Percentiles rank a stretch among this genome's conserved stretches.
Evolutionary conservation across 2,888 invertebrate species (phyloP).

Genomic region (Creontiades dilutus): DNA sequence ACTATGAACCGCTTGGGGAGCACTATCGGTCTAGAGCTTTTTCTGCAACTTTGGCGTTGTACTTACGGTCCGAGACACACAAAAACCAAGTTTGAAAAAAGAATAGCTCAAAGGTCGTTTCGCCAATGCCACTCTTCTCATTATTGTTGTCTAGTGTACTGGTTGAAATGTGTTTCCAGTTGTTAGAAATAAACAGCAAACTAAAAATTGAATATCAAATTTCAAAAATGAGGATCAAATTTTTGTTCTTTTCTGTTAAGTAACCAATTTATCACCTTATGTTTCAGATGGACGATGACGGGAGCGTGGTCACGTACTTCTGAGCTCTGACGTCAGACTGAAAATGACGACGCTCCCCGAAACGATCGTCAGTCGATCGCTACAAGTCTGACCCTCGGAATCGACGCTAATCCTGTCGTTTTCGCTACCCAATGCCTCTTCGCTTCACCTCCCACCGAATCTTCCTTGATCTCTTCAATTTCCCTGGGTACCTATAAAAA

Average conservation of each 20-base stretch:
- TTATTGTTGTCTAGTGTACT: too few species aligned
- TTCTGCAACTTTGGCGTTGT: too few species aligned
- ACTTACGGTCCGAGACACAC: too few species aligned
- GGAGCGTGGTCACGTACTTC: slow-evolving; percentile 41
- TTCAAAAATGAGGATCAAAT: too few species aligned
- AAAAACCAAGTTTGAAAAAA: too few species aligned
- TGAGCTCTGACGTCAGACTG: slow-evolving; percentile 24
- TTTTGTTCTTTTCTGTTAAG: neutral
- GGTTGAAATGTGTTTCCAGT: too few species aligned
- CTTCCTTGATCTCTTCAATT: neutral
- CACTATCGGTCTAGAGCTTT: too few species aligned
- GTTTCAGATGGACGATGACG: slow-evolving; percentile 55
- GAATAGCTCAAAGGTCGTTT: too few species aligned
- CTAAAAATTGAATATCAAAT: too few species aligned
- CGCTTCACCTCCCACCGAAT: slow-evolving; percentile 19
- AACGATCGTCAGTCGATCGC: slow-evolving; percentile 9
- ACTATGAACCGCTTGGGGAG: too few species aligned
- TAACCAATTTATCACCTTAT: neutral
- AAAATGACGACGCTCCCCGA: neutral
- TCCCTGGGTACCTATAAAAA: neutral
- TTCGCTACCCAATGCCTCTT: slow-evolving; percentile 26
- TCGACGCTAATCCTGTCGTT: neutral
- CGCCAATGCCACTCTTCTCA: too few species aligned
- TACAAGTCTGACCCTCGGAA: slow-evolving; percentile 17
- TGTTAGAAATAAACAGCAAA: too few species aligned